Evolutionary conservation across 53 echinoderm and acorn worm genomes (phyloP).

Genomic region (Glandiceps talaboti): DNA sequence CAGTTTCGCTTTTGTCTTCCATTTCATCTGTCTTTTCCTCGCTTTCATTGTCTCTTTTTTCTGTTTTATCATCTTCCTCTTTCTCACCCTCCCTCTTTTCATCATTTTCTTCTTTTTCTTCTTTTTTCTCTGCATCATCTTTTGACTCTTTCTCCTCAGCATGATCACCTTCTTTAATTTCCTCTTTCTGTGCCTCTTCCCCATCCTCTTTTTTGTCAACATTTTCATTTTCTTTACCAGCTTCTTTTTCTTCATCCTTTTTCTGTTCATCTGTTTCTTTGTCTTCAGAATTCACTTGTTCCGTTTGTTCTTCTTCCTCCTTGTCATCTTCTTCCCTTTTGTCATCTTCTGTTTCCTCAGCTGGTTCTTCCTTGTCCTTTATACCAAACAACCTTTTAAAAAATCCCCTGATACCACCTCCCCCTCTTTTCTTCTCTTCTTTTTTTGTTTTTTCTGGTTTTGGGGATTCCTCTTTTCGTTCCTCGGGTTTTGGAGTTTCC

Average conservation of each 20-base stretch:
- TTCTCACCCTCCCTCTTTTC: neutral
- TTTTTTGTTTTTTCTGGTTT: neutral
- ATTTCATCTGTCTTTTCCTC: neutral
- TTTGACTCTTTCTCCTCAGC: neutral
- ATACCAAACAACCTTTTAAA: neutral
- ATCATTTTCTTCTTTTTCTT: neutral
- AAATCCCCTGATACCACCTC: neutral
- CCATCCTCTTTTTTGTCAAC: neutral
- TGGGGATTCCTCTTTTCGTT: neutral
- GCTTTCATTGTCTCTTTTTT: neutral
- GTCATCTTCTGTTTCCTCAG: neutral
- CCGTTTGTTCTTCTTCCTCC: neutral
- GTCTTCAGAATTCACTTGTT: neutral
- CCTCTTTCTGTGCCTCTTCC: neutral
- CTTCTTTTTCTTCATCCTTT: neutral
- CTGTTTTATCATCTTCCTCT: neutral
- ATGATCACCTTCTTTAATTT: too few relatives aligned
- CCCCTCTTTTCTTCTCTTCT: neutral
- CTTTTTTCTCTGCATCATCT: neutral
- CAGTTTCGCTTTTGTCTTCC: neutral
- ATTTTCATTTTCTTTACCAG: neutral
- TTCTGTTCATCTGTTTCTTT: neutral
- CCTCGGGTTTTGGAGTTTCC: neutral
- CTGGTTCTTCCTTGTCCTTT: neutral
- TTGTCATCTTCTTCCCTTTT: neutral